phyloP scores from a whole-genome alignment of 2,888 invertebrate genomes.

The Agrochola macilenta region DNA sequence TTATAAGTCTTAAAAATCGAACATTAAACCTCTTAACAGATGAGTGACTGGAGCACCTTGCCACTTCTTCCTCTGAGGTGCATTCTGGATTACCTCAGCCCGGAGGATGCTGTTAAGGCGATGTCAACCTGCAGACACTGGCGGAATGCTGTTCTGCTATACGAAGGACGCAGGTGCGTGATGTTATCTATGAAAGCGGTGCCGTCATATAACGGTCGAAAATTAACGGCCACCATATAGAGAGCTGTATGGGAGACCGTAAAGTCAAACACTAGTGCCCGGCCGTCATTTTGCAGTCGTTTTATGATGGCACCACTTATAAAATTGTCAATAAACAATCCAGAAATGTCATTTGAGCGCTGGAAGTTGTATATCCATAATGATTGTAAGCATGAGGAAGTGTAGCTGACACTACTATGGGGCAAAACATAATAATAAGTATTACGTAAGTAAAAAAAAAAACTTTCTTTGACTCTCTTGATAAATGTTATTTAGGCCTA shows the following conservation, averaged over 20 bases:
- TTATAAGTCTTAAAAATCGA: too few relatives aligned
- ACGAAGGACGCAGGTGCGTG: slow-evolving; percentile 82
- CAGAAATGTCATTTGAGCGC: too few relatives aligned
- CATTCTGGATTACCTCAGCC: slow-evolving; percentile 80
- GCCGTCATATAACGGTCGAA: not conserved
- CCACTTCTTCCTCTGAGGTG: slow-evolving; percentile 85
- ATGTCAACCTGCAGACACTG: slow-evolving; percentile 89
- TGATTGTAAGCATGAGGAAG: not conserved
- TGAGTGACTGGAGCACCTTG: slow-evolving; percentile 81
- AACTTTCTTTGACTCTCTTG: not conserved
- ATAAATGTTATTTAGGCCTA: not conserved
- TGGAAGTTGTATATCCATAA: too few relatives aligned
- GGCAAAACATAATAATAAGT: not conserved
- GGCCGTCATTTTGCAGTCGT: not conserved
- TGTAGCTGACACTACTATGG: not conserved
- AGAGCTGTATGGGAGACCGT: not conserved
- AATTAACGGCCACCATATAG: not conserved
- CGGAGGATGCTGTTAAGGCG: slow-evolving; percentile 83
- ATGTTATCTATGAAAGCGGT: not conserved
- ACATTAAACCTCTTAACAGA: slow-evolving; percentile 68
- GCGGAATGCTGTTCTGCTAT: slow-evolving; percentile 86
- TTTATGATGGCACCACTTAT: not conserved
- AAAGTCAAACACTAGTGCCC: not conserved
- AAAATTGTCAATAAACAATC: too few relatives aligned
- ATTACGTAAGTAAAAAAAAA: not conserved